A percentile compares a stretch with the other conserved stretches of the same genome.
phyloP scores from a whole-genome alignment of 2,888 invertebrate species.

The Xanthorhoe designata region DNA sequence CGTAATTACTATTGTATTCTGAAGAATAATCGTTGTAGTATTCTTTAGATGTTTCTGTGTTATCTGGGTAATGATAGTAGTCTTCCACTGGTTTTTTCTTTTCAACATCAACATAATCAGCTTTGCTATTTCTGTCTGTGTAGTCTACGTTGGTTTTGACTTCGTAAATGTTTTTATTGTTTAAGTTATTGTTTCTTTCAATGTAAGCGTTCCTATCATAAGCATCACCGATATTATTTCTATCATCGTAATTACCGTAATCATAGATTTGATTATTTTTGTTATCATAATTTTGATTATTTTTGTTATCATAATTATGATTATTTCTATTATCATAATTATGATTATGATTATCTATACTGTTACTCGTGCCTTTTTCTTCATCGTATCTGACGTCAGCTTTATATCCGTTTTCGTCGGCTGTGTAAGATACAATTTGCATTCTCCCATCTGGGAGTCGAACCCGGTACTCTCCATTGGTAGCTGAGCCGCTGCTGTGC shows the following conservation, averaged over 20 bases:
- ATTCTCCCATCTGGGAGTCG: conserved; percentile 88
- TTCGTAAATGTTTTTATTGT: conserved; percentile 27
- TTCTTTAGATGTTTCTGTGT: conserved; percentile 67
- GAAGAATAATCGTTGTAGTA: conserved; percentile 67
- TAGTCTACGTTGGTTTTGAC: conserved; percentile 39
- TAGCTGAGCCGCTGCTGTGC: conserved; percentile 86
- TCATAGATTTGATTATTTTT: conserved; percentile 11
- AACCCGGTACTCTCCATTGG: conserved; percentile 89
- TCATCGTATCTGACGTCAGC: conserved; percentile 88
- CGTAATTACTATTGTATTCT: conserved; percentile 60
- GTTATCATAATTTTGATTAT: conserved; percentile 28
- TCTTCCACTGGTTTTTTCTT: conserved; percentile 32
- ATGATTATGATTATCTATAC: conserved; percentile 44
- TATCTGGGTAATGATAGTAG: conserved; percentile 57
- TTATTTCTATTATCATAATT: conserved; percentile 8
- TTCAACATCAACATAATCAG: conserved; percentile 36
- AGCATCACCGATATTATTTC: conserved; percentile 30
- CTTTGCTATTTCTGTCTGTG: conserved; percentile 43
- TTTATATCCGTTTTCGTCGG: conserved; percentile 88
- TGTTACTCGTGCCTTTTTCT: conserved; percentile 49
- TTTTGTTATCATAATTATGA: conserved; percentile 22
- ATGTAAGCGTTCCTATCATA: conserved; percentile 14
- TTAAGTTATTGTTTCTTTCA: conserved; percentile 18
- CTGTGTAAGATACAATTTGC: conserved; percentile 88
- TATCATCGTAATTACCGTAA: conserved; percentile 30